These are phyloP conservation scores for Oreochromis grahami DNA, from an alignment of 2,797 vertebrate species.

Conservation along the genomic window DNA sequence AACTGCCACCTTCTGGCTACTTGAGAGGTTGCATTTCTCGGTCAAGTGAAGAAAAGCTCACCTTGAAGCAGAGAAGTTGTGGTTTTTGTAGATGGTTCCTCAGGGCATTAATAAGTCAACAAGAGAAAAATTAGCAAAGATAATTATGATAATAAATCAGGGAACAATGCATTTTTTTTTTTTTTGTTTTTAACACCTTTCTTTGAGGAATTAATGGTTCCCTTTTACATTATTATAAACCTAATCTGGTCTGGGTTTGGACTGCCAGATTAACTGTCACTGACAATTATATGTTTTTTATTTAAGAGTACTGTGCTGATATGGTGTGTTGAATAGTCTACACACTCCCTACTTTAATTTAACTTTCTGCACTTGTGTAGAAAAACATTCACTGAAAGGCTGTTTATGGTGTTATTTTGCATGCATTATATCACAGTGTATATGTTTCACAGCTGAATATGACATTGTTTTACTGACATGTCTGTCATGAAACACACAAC, in stretches of 20 bases:
- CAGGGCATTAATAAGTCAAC: not conserved
- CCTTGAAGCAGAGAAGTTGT: not conserved
- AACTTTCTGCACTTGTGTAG: not conserved
- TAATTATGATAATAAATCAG: rapidly evolving
- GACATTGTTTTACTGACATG: not conserved
- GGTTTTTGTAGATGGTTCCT: not conserved
- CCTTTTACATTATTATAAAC: not conserved
- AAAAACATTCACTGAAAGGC: not conserved
- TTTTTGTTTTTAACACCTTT: rapidly evolving
- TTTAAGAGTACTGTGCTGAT: not conserved
- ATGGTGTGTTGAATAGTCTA: not conserved
- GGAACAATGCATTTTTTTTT: not conserved
- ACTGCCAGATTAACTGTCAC: not conserved
- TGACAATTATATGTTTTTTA: not conserved
- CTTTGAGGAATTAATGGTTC: not conserved
- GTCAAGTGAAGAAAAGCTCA: not conserved
- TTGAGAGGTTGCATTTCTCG: constrained; percentile 4
- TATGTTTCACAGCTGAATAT: not conserved
- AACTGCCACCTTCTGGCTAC: constrained; percentile 61
- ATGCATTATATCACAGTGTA: rapidly evolving
- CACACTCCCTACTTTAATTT: not conserved
- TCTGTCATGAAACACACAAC: not conserved
- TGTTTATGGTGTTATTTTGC: not conserved
- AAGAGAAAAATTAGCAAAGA: not conserved
- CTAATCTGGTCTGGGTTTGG: not conserved